A percentile compares a stretch with the other conserved stretches of the same genome.
Conservation (phyloP, 2,888 invertebrate species). For the Willowsia nigromaculata region DNA sequence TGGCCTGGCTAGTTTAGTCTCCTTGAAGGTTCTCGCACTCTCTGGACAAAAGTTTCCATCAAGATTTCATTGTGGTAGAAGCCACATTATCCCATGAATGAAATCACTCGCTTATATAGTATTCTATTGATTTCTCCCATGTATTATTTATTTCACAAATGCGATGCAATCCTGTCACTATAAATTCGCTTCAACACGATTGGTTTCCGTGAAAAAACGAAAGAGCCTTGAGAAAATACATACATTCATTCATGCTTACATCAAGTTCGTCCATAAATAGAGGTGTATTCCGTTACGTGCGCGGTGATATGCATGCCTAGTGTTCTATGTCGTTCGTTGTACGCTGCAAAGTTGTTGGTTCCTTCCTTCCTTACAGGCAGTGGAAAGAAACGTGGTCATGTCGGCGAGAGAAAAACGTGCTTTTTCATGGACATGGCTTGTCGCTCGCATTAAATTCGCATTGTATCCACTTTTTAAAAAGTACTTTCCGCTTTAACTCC, state of each 20-base stretch:
- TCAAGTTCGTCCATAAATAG: no score
- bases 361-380: neutral
- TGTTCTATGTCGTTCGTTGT: neutral
- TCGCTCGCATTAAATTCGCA: neutral
- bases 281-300: no score
- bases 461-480: neutral
- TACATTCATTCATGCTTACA: neutral
- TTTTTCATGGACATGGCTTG: neutral
- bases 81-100: conserved; percentile 24
- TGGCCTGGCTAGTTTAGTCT: neutral
- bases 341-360: neutral
- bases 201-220: neutral
- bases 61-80: neutral
- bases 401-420: neutral
- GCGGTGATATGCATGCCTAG: neutral
- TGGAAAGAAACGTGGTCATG: neutral
- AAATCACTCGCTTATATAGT: neutral
- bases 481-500: neutral
- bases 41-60: neutral
- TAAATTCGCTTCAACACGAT: neutral
- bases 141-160: neutral
- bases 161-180: neutral
- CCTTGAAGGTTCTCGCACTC: neutral
- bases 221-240: conserved; percentile 10
- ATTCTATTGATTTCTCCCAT: neutral